phyloP scores from a whole-genome alignment of 1,140 invertebrate genomes.

The Zaprionus camerounensis region DNA sequence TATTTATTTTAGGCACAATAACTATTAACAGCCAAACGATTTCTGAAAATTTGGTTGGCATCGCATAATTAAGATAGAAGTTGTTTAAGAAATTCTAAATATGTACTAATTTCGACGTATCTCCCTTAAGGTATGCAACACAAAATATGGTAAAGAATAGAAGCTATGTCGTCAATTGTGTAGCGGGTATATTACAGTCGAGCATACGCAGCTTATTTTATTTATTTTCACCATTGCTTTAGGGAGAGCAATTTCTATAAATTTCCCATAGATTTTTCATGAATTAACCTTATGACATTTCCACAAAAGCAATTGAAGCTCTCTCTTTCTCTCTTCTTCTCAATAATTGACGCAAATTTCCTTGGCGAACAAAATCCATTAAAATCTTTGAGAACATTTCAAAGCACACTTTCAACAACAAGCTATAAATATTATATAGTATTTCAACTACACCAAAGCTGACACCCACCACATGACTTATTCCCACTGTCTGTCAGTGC shows the following conservation, averaged over 20 bases:
- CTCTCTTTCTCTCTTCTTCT: not conserved
- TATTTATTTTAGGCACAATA: too few relatives aligned
- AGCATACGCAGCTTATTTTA: not conserved
- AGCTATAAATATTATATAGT: conserved; percentile 7
- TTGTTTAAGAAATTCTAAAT: too few relatives aligned
- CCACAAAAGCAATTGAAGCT: not conserved
- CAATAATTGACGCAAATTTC: not conserved
- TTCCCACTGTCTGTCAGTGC: not conserved
- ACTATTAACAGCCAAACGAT: too few relatives aligned
- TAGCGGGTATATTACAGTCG: too few relatives aligned
- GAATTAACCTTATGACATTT: conserved; percentile 1
- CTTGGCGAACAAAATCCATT: not conserved
- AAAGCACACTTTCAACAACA: not conserved
- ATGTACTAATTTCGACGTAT: too few relatives aligned
- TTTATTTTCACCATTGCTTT: not conserved
- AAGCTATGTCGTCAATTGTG: too few relatives aligned
- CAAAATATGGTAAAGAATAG: too few relatives aligned
- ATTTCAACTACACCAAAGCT: not conserved
- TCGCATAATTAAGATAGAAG: too few relatives aligned
- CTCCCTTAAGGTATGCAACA: not conserved
- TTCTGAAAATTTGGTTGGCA: too few relatives aligned
- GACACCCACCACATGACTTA: conserved; percentile 8
- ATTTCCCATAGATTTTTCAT: not conserved
- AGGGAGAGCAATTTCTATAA: not conserved
- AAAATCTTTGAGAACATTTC: not conserved